Evolutionary conservation across 1,140 invertebrate species (phyloP).

Genomic region (Drosophila pseudoobscura): DNA sequence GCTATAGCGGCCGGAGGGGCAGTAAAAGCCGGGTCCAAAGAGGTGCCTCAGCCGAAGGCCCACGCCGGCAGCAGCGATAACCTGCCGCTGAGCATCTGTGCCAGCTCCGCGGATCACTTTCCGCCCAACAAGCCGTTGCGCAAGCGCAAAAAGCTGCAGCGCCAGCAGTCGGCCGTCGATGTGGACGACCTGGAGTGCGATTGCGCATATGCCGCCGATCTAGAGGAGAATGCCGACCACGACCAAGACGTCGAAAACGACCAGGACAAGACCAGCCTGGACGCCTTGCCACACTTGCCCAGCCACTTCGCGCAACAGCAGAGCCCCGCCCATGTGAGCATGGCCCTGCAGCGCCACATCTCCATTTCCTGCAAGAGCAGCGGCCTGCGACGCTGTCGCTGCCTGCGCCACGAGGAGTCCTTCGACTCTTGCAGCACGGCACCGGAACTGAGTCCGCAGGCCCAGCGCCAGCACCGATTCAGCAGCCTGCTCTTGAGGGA

Average conservation of each 20-base stretch:
- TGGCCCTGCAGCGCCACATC: constrained; percentile 32
- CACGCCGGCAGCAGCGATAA: constrained; percentile 62
- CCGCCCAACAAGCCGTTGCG: constrained; percentile 65
- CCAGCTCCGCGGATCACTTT: constrained; percentile 42
- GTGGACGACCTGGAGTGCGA: constrained; percentile 53
- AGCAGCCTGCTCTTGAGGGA: constrained; percentile 84
- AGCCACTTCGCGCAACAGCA: constrained; percentile 11
- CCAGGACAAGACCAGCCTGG: constrained; percentile 4
- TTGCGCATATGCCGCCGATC: constrained; percentile 63
- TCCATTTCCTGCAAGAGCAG: constrained; percentile 20
- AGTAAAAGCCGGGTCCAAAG: constrained; percentile 12
- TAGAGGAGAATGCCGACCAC: constrained; percentile 62
- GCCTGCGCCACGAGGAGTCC: constrained; percentile 72
- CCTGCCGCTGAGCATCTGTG: constrained; percentile 21
- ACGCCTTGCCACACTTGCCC: constrained; percentile 2
- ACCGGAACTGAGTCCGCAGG: constrained; percentile 59
- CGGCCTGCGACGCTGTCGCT: constrained; percentile 38
- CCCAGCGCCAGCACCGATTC: constrained; percentile 62
- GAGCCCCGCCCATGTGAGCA: constrained; percentile 7
- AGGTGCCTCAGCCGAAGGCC: constrained; percentile 11
- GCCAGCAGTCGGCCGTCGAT: constrained; percentile 51
- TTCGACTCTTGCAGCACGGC: constrained; percentile 70
- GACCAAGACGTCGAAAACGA: neutral
- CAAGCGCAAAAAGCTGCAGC: constrained; percentile 59
- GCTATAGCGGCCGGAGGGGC: neutral